A percentile compares a stretch with the other conserved stretches of the same genome.
phyloP scores from a whole-genome alignment of 2,113 vertebrate species.

The Neolamprologus caudopunctatus region DNA sequence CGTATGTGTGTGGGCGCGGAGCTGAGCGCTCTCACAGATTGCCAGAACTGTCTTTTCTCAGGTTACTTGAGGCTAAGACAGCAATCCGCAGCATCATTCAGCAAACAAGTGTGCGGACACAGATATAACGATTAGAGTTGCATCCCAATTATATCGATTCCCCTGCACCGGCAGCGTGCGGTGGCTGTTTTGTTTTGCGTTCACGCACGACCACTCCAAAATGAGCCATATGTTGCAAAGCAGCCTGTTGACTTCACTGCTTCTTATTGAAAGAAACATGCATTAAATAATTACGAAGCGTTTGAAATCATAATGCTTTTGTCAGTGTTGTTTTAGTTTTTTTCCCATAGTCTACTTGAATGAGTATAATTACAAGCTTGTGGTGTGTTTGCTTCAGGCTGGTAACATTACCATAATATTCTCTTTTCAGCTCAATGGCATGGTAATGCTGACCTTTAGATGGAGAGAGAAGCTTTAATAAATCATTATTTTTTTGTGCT shows the following conservation, averaged over 20 bases:
- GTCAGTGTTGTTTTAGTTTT: background rate
- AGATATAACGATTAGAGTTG: background rate
- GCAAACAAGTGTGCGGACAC: background rate
- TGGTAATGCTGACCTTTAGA: slow-evolving; percentile 63
- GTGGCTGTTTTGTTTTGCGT: background rate
- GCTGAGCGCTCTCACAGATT: slow-evolving; percentile 25
- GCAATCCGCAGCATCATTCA: slow-evolving; percentile 14
- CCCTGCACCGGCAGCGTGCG: background rate
- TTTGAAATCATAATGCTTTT: background rate
- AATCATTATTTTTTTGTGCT: background rate
- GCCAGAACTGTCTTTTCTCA: slow-evolving; percentile 40
- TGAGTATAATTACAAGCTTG: slow-evolving; percentile 14
- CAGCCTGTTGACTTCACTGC: background rate
- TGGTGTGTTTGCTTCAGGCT: slow-evolving; percentile 11
- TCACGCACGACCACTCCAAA: background rate
- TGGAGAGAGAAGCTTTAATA: background rate
- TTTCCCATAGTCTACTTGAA: slow-evolving; percentile 1
- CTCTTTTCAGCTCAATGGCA: slow-evolving; percentile 39
- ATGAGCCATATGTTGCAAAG: background rate
- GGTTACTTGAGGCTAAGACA: slow-evolving; percentile 28
- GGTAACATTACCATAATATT: slow-evolving; percentile 55
- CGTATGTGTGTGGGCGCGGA: slow-evolving; percentile 41
- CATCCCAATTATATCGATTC: background rate
- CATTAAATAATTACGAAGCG: background rate
- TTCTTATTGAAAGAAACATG: background rate